Conservation (phyloP, 2,113 vertebrate species). For the Callopanchax toddi region DNA sequence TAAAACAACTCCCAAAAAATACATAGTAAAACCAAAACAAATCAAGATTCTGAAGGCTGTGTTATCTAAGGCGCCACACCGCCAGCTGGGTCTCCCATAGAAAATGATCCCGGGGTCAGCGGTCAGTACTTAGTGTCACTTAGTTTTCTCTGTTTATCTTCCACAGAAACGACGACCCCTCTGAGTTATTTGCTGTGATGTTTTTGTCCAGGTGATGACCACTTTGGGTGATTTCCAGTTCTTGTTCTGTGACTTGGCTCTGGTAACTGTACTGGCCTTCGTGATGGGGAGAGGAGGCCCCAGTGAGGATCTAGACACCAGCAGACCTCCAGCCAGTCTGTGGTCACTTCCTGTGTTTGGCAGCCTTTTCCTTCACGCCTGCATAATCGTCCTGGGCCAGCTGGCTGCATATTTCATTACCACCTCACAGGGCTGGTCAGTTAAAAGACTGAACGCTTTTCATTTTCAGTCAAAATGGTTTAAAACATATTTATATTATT, state of each 20-base stretch:
- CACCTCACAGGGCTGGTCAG: conserved; percentile 86
- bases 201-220: conserved; percentile 83
- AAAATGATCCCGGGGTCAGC: too few species aligned
- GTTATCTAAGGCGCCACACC: too few species aligned
- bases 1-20: too few species aligned
- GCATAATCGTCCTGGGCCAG: conserved; percentile 80
- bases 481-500: too few species aligned
- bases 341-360: conserved; percentile 82
- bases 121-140: too few species aligned
- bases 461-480: too few species aligned
- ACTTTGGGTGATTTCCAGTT: conserved; percentile 91
- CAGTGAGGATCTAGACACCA: conserved; percentile 74
- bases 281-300: conserved; percentile 92
- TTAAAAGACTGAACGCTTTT: not conserved
- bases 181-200: too few species aligned
- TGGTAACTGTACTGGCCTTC: conserved; percentile 87
- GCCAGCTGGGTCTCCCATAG: too few species aligned
- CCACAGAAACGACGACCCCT: too few species aligned
- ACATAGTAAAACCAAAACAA: too few species aligned
- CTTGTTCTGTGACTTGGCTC: conserved; percentile 86
- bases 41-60: too few species aligned
- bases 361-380: conserved; percentile 86
- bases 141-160: too few species aligned
- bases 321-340: conserved; percentile 85
- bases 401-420: conserved; percentile 83